A percentile compares a stretch with the other conserved stretches of the same genome.
Evolutionary conservation across 2,797 vertebrate species (phyloP).

Genomic region (Hafferia zeledoni): DNA sequence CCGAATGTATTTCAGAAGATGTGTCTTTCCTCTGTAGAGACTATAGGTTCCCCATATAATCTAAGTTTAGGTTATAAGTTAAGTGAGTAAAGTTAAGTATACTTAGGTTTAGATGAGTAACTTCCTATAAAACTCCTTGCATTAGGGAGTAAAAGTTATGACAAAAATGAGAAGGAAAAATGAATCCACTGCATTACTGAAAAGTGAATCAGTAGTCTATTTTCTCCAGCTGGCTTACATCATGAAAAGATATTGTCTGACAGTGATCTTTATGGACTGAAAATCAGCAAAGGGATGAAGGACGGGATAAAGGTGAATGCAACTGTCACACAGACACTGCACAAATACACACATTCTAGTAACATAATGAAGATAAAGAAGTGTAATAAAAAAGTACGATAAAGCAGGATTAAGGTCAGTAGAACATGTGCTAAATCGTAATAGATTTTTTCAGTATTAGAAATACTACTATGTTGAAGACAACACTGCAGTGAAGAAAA

Average conservation of each 20-base stretch:
- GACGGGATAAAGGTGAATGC: background rate
- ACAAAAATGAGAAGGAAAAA: background rate
- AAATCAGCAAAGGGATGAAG: slow-evolving; percentile 4
- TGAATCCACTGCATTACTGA: background rate
- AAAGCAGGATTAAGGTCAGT: background rate
- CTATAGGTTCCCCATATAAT: background rate
- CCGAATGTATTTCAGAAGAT: background rate
- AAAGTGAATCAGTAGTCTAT: background rate
- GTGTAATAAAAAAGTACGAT: background rate
- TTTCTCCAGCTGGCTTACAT: background rate
- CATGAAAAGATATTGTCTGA: background rate
- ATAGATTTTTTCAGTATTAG: fast-evolving
- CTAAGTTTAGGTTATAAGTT: background rate
- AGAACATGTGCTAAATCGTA: background rate
- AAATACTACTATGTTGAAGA: background rate
- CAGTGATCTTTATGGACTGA: background rate
- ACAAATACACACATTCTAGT: background rate
- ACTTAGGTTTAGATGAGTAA: background rate
- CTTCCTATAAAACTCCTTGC: background rate
- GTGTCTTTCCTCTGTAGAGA: background rate
- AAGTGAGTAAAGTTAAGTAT: background rate
- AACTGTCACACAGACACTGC: background rate
- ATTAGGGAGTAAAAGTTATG: background rate
- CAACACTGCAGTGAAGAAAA: background rate
- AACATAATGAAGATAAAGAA: background rate